Conservation (phyloP, 2,113 vertebrate species). For the Vimba vimba region DNA sequence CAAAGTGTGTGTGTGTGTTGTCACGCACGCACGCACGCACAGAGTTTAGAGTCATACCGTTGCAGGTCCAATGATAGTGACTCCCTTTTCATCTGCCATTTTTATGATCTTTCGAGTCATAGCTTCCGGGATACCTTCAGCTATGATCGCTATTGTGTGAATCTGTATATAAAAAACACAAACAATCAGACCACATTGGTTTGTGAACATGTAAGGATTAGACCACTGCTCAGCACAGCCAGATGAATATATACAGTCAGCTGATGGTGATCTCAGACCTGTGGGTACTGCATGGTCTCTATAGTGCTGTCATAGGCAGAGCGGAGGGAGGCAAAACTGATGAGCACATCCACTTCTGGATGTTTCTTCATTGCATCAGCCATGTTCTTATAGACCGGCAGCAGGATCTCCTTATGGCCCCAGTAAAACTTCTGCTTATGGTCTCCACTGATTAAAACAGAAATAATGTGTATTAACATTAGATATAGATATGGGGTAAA, state of each 20-base stretch:
- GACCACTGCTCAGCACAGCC: slow-evolving; percentile 73
- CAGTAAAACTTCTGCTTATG: slow-evolving; percentile 99
- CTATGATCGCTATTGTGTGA: slow-evolving; percentile 95
- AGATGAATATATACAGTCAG: neutral
- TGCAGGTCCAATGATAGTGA: slow-evolving; percentile 96
- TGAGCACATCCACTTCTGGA: slow-evolving; percentile 94
- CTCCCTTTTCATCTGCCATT: slow-evolving; percentile 87
- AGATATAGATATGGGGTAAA: neutral
- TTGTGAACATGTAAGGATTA: slow-evolving; percentile 65
- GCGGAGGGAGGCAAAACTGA: slow-evolving; percentile 95
- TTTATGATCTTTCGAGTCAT: slow-evolving; percentile 94
- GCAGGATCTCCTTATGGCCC: slow-evolving; percentile 98
- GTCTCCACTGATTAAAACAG: slow-evolving; percentile 81
- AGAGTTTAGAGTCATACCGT: slow-evolving; percentile 78
- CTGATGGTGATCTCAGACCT: slow-evolving; percentile 72
- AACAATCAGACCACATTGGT: neutral
- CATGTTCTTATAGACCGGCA: slow-evolving; percentile 99
- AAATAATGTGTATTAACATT: neutral
- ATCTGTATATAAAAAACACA: slow-evolving; percentile 76
- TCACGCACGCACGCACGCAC: accelerated
- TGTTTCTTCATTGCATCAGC: slow-evolving; percentile 96
- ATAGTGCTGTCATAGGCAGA: slow-evolving; percentile 96
- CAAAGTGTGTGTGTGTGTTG: too few species aligned
- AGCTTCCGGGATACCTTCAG: slow-evolving; percentile 96
- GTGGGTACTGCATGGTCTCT: slow-evolving; percentile 92